phyloP scores from a whole-genome alignment of 1,140 invertebrate genomes.

The Aphaenogaster rudis region DNA sequence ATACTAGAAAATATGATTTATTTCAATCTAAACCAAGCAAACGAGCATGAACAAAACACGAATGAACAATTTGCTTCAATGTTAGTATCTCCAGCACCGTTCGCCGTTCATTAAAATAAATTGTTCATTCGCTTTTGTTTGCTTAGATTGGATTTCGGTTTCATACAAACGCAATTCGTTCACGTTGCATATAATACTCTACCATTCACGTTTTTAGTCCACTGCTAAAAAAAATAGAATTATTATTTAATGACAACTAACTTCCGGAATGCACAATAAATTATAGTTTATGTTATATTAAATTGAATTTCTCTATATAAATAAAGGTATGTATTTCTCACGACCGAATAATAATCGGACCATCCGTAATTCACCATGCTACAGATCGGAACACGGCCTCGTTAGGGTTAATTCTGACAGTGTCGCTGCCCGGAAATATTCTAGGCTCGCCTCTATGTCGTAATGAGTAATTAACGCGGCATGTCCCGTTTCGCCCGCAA shows the following conservation, averaged over 20 bases:
- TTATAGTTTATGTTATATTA: neutral
- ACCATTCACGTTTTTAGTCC: neutral
- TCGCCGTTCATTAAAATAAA: neutral
- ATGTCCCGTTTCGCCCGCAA: constrained; percentile 41
- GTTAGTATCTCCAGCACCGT: neutral
- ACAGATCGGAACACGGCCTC: neutral
- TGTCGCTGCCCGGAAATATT: constrained; percentile 43
- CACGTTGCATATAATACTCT: neutral
- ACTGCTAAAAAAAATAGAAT: constrained; percentile 6
- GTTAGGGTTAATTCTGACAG: constrained; percentile 29
- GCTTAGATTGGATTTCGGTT: neutral
- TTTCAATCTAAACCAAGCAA: neutral
- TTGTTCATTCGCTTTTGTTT: neutral
- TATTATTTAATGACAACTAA: neutral
- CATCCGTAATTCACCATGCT: neutral
- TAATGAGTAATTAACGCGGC: constrained; percentile 59
- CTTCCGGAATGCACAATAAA: neutral
- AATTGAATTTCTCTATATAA: neutral
- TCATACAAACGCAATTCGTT: neutral
- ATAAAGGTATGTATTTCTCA: neutral
- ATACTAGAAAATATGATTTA: neutral
- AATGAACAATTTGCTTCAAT: neutral
- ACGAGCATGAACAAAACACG: neutral
- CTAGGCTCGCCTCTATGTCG: constrained; percentile 13
- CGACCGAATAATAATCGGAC: neutral